Percentiles rank a stretch among this genome's conserved stretches.
Evolutionary conservation across 2,888 invertebrate species (phyloP).

Genomic region (Drosophila stalkeri): DNA sequence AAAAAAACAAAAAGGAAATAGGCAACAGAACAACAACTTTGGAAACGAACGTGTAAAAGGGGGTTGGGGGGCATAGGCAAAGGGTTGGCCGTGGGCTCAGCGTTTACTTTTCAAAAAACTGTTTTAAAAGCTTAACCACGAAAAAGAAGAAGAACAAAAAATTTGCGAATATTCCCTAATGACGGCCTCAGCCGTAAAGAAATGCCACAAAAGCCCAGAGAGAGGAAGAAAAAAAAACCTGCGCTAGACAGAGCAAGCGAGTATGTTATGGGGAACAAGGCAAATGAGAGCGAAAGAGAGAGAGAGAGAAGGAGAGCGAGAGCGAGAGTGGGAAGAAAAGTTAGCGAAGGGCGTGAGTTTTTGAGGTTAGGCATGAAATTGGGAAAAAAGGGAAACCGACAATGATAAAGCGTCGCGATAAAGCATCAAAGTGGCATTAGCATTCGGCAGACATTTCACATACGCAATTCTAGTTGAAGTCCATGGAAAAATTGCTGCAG

Average conservation of each 20-base stretch:
- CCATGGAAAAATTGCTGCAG: not conserved
- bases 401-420: constrained; percentile 58
- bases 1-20: constrained; percentile 42
- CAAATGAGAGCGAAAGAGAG: not conserved
- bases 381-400: constrained; percentile 27
- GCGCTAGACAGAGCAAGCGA: not conserved
- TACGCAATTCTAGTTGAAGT: constrained; percentile 10
- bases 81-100: constrained; percentile 9
- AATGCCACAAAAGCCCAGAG: constrained; percentile 34
- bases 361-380: constrained; percentile 28
- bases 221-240: constrained; percentile 9
- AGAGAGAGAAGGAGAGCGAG: not conserved
- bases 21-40: constrained; percentile 45
- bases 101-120: constrained; percentile 75
- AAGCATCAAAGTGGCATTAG: constrained; percentile 46
- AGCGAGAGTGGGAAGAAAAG: no score
- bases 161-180: constrained; percentile 80
- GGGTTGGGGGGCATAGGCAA: not conserved
- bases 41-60: constrained; percentile 9
- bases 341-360: constrained; percentile 8
- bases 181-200: constrained; percentile 54
- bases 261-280: not conserved
- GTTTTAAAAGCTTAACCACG: constrained; percentile 80
- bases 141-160: constrained; percentile 38
- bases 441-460: constrained; percentile 37